A percentile compares a stretch with the other conserved stretches of the same genome.
These are phyloP conservation scores for Callinectes sapidus DNA, from an alignment of 2,888 invertebrate species.

Conservation along the genomic window DNA sequence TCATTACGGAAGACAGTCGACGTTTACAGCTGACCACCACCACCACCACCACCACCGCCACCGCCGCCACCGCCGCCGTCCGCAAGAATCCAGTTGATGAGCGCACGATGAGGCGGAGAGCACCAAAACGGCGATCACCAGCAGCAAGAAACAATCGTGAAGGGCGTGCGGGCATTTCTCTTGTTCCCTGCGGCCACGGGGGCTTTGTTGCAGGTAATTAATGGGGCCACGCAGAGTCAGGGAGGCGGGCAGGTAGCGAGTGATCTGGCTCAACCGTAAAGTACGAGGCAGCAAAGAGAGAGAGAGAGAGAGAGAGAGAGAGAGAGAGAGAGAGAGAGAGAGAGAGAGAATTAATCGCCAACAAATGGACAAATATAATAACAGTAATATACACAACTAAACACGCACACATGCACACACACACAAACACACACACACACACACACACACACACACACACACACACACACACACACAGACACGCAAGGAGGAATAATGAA, in stretches of 20 bases:
- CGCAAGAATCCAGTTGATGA: background rate
- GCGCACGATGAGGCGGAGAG: background rate
- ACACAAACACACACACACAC: conserved; percentile 21
- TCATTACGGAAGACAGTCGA: background rate
- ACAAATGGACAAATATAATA: background rate
- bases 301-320: conserved; percentile 38
- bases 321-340: background rate
- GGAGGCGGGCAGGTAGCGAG: conserved; percentile 7
- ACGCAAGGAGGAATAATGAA: background rate
- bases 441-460: conserved; percentile 1
- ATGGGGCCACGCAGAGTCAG: background rate
- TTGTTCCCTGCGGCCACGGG: background rate
- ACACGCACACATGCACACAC: background rate
- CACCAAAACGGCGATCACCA: background rate
- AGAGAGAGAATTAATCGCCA: background rate
- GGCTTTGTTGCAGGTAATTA: conserved; percentile 27
- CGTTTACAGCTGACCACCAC: background rate
- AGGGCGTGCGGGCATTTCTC: conserved; percentile 10
- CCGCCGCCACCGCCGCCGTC: background rate
- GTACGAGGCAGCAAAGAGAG: background rate
- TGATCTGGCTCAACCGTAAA: background rate
- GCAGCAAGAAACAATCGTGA: conserved; percentile 9
- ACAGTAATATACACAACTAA: background rate
- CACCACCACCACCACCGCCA: conserved; percentile 5
- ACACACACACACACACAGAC: background rate